Evolutionary conservation across 2,113 vertebrate species (phyloP).

Genomic region (Nycticebus coucang): DNA sequence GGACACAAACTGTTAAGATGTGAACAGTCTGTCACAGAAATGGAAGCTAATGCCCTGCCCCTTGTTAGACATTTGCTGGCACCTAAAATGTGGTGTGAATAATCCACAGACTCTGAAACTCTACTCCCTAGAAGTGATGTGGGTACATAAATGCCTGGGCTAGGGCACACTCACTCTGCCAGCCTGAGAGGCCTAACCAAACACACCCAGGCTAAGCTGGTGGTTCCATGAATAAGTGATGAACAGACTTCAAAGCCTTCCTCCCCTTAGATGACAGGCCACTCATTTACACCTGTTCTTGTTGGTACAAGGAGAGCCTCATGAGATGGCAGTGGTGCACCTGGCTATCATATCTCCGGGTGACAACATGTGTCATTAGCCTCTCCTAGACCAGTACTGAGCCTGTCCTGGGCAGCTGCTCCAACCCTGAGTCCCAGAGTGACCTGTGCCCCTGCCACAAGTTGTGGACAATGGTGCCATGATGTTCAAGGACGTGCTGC

Average conservation of each 20-base stretch:
- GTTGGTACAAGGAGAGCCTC: neutral
- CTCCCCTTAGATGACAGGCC: neutral
- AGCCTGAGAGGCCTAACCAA: neutral
- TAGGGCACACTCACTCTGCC: neutral
- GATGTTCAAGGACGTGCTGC: fast-evolving
- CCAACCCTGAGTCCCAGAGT: neutral
- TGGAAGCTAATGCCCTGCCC: neutral
- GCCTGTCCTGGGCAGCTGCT: neutral
- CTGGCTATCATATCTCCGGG: neutral
- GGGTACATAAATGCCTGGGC: neutral
- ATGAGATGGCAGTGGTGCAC: fast-evolving
- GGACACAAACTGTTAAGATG: neutral
- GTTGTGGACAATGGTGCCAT: neutral
- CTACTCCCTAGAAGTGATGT: fast-evolving
- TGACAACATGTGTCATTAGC: neutral
- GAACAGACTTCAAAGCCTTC: neutral
- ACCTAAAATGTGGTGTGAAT: neutral
- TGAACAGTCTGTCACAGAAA: neutral
- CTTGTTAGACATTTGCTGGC: neutral
- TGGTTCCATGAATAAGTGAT: fast-evolving
- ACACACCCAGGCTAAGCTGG: neutral
- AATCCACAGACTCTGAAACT: neutral
- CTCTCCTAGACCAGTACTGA: neutral
- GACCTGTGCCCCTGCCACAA: neutral
- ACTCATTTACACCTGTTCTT: neutral